A percentile compares a stretch with the other conserved stretches of the same genome.
Evolutionary conservation across 2,888 invertebrate species (phyloP).

Genomic region (Synergus gifuensis): DNA sequence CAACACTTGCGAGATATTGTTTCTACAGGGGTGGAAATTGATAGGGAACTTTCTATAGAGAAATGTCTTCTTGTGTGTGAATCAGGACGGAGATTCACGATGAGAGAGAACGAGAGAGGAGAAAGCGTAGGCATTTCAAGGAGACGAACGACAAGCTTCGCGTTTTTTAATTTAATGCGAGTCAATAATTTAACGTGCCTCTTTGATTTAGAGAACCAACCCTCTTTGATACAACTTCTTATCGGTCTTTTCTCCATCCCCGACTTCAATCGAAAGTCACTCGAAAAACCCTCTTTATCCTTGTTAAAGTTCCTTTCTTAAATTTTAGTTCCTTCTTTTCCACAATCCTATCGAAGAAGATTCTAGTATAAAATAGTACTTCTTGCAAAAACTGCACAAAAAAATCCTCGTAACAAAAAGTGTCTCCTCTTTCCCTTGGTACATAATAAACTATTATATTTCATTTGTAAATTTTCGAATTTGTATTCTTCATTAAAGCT

Average conservation of each 20-base stretch:
- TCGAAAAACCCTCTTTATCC: not conserved
- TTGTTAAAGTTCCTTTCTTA: not conserved
- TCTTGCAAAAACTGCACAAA: too few species aligned
- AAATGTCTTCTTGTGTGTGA: constrained; percentile 56
- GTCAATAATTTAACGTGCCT: constrained; percentile 70
- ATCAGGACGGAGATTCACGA: constrained; percentile 48
- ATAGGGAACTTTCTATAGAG: constrained; percentile 61
- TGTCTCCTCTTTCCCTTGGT: too few species aligned
- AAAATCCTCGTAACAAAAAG: too few species aligned
- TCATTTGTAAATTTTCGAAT: too few species aligned
- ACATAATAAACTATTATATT: too few species aligned
- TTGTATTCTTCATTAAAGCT: not conserved
- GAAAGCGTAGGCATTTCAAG: constrained; percentile 48
- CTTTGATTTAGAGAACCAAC: constrained; percentile 65
- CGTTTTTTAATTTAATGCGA: constrained; percentile 70
- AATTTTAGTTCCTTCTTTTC: not conserved
- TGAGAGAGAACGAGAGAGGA: not conserved
- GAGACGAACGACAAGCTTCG: constrained; percentile 54
- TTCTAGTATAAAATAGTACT: too few species aligned
- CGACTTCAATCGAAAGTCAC: constrained; percentile 9
- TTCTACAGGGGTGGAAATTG: constrained; percentile 65
- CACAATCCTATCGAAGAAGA: not conserved
- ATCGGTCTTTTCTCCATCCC: constrained; percentile 48
- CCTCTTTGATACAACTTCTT: constrained; percentile 51
- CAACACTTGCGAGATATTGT: constrained; percentile 62